Evolutionary conservation across 1,140 invertebrate genomes (phyloP), one percentile per base, ranked within the genome.

Genomic region (Macrostomum lignano): DNA sequence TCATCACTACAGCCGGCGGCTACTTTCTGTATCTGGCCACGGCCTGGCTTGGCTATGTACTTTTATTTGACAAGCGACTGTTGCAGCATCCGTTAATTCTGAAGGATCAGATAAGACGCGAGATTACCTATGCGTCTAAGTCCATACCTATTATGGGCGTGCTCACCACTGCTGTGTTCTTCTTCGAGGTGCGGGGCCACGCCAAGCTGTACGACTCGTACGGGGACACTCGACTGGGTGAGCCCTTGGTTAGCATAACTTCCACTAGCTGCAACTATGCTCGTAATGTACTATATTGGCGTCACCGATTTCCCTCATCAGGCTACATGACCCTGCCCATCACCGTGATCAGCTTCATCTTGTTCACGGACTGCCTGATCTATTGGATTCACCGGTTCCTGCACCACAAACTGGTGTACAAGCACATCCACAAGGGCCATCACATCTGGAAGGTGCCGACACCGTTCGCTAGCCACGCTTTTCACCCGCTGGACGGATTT

Each of bases 401-500:
- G 4, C 62, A 64, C 36, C 46, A 50, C 31, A 45, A 38, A 13
- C 30, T 41, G 1, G 33, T 59, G 5, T 64, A 64, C 45, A 58
- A 54, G 36, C 40, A 43, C 26, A 40, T 64, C 5, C 62, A 64
- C 44, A 64, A 64, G 36, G 35, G 44, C 1, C 61, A 64, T 39
- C 61, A 64, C 40, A 43, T 42, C 21, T 63, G 60, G 59, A 59
- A 60, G 41, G 36, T 45, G 23, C 13, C 25, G 34, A 38, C 14
- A n/a, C 62, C 62, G 9, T 64, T 56, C 43, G 62, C 62, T 10
- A 60, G 56, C 33, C 60, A 64, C 41, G 60, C 62, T 7, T 64
- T 64, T 38, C 58, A 64, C 39, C 60, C 60, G 0, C 15, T 61
- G 20, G 62, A 64, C 41, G 62, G 62, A 7, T 63, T 63, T 36